Percentiles rank a stretch among this genome's conserved stretches.
Conservation (phyloP, 1,140 invertebrate species). For the Drosophila funebris region DNA sequence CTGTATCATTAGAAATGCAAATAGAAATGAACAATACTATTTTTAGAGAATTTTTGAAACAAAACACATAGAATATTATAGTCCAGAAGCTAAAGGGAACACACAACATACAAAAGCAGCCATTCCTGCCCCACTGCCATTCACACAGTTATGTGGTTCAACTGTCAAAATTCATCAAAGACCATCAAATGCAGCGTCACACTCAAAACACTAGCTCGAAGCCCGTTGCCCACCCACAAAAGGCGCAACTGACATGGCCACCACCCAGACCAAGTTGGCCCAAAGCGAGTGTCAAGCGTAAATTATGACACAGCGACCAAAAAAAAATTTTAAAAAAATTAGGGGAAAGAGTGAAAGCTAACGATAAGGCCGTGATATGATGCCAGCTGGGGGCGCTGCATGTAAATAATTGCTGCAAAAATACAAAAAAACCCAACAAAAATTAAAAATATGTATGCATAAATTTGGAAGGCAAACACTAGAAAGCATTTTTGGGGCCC, state of each 20-base stretch:
- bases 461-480: slow-evolving; percentile 42
- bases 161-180: slow-evolving; percentile 70
- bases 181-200: slow-evolving; percentile 51
- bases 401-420: slow-evolving; percentile 54
- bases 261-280: slow-evolving; percentile 20
- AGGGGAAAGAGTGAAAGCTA: slow-evolving; percentile 62
- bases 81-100: background rate
- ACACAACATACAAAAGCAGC: no score
- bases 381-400: slow-evolving; percentile 38
- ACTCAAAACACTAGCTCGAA: no score
- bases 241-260: slow-evolving; percentile 6
- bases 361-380: slow-evolving; percentile 55
- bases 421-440: slow-evolving; percentile 23
- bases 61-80: slow-evolving; percentile 53
- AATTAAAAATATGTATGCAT: slow-evolving; percentile 49
- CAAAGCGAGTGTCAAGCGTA: slow-evolving; percentile 43
- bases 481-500: slow-evolving; percentile 23
- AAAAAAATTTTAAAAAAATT: slow-evolving; percentile 6
- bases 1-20: slow-evolving; percentile 71
- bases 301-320: slow-evolving; percentile 61
- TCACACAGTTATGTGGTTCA: slow-evolving; percentile 37
- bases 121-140: background rate
- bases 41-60: slow-evolving; percentile 35
- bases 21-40: slow-evolving; percentile 45
- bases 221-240: background rate